Evolutionary conservation across 2,113 vertebrate species (phyloP).

Genomic region (Gobius niger): DNA sequence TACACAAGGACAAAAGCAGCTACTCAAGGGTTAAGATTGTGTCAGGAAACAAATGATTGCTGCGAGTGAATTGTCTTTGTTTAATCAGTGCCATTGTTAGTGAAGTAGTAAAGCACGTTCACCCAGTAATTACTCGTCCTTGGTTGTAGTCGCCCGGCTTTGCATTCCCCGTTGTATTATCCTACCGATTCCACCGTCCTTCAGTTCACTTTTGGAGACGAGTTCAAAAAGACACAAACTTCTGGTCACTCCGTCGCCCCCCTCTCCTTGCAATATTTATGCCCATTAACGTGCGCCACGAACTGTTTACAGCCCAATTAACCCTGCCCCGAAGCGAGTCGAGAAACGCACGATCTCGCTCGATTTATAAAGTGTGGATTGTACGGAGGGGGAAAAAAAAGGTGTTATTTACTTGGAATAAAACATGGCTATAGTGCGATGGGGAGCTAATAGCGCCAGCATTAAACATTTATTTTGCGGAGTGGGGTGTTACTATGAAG

Average conservation of each 20-base stretch:
- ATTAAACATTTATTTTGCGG: constrained; percentile 16
- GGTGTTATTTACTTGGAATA: constrained; percentile 20
- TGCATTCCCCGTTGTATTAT: too few relatives aligned
- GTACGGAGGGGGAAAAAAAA: background rate
- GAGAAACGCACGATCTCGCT: constrained; percentile 13
- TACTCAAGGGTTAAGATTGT: too few relatives aligned
- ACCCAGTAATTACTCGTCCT: too few relatives aligned
- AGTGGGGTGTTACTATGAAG: background rate
- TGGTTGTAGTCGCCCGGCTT: too few relatives aligned
- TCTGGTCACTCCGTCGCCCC: background rate
- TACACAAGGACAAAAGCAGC: too few relatives aligned
- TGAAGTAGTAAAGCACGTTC: too few relatives aligned
- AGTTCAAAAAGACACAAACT: background rate
- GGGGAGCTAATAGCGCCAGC: constrained; percentile 6
- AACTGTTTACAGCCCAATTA: constrained; percentile 53
- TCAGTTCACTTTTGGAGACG: background rate
- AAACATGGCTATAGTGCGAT: constrained; percentile 2
- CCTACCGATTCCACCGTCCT: background rate
- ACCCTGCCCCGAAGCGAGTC: constrained; percentile 31
- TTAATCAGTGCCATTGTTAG: too few relatives aligned
- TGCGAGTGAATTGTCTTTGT: too few relatives aligned
- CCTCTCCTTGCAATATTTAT: constrained; percentile 23
- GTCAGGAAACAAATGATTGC: too few relatives aligned
- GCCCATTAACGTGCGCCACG: constrained; percentile 35
- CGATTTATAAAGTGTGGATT: constrained; percentile 7